Conservation (phyloP, 1,140 invertebrate species). For the Microplitis demolitor region DNA sequence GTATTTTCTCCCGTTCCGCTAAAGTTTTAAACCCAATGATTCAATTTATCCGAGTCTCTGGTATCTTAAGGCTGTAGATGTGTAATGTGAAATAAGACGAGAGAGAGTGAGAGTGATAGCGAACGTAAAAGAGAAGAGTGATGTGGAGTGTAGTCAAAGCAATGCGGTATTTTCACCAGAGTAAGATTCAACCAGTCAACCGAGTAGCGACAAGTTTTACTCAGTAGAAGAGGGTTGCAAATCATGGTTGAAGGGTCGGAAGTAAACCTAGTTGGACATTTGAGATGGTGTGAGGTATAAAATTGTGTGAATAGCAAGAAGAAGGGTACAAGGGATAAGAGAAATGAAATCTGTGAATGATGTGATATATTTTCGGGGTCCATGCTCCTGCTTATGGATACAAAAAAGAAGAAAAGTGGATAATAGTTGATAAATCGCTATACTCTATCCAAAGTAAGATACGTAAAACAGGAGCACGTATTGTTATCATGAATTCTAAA, state of each 20-base stretch:
- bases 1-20: no score
- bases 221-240: conserved; percentile 4
- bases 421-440: conserved; percentile 34
- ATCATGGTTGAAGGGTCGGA: conserved; percentile 20
- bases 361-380: no score
- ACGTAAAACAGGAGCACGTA: conserved; percentile 3
- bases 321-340: background rate
- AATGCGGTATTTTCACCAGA: conserved; percentile 8
- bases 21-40: conserved; percentile 23
- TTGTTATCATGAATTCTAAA: background rate
- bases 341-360: conserved; percentile 3
- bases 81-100: background rate
- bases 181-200: background rate
- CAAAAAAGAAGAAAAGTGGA: background rate
- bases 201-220: conserved; percentile 2
- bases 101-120: conserved; percentile 17
- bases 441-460: conserved; percentile 28
- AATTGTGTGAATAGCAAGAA: background rate
- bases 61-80: background rate
- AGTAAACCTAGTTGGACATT: conserved; percentile 22
- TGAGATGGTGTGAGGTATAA: background rate
- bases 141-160: conserved; percentile 12
- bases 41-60: conserved; percentile 21
- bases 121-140: conserved; percentile 9
- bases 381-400: background rate